phyloP scores from a whole-genome alignment of 2,797 vertebrate genomes.

The Tinamus major region DNA sequence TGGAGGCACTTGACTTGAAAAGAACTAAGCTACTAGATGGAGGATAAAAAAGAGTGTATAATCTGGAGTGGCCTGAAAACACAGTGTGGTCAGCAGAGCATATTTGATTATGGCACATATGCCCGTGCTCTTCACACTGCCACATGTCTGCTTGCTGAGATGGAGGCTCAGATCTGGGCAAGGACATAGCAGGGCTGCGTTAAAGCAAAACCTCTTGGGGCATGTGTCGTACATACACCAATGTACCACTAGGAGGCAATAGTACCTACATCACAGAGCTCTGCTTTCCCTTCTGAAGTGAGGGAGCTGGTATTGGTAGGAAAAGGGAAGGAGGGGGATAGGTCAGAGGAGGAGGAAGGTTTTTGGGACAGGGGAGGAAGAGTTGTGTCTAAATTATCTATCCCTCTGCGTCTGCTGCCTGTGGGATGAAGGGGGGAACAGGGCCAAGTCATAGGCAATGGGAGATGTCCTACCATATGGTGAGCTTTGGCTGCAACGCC shows the following conservation, averaged over 20 bases:
- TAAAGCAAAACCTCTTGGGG: neutral
- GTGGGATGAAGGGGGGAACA: neutral
- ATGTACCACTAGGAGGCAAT: neutral
- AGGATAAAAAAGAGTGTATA: fast-evolving
- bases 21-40: fast-evolving
- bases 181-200: neutral
- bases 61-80: neutral
- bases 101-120: neutral
- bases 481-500: neutral
- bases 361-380: neutral
- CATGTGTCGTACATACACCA: neutral
- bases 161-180: fast-evolving
- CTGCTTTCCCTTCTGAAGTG: neutral
- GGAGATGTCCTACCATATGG: neutral
- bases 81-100: neutral
- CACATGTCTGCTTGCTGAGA: neutral
- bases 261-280: neutral
- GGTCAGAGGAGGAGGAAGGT: neutral
- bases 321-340: neutral
- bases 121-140: neutral
- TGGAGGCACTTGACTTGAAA: neutral
- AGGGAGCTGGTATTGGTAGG: neutral
- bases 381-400: neutral
- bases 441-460: neutral
- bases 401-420: neutral